phyloP scores from a whole-genome alignment of 2,113 vertebrate species.

The Malurus elegans region DNA sequence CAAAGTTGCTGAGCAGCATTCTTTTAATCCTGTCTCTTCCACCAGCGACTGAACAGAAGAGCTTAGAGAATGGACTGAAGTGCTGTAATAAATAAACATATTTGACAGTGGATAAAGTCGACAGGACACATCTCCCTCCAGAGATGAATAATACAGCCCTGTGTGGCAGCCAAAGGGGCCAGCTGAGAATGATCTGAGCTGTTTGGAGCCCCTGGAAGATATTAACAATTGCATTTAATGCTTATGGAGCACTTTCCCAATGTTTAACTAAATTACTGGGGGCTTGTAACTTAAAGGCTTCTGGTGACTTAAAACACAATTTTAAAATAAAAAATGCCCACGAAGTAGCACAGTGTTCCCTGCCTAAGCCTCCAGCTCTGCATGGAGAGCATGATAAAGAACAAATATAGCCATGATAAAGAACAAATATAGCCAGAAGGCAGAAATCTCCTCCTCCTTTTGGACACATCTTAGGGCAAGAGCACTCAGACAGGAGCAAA shows the following conservation, averaged over 20 bases:
- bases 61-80: background rate
- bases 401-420: background rate
- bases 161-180: background rate
- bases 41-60: background rate
- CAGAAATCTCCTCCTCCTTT: background rate
- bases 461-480: background rate
- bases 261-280: constrained; percentile 1
- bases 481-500: background rate
- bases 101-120: background rate
- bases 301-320: background rate
- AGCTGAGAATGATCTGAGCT: background rate
- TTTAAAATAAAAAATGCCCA: background rate
- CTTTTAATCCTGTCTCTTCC: constrained; percentile 17
- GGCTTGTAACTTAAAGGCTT: background rate
- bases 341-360: background rate
- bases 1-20: background rate
- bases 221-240: background rate
- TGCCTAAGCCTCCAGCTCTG: background rate
- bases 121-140: background rate
- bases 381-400: background rate
- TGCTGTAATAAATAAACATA: constrained; percentile 38
- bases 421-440: background rate
- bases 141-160: background rate
- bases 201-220: background rate
- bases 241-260: background rate